Percentiles rank a stretch among this genome's conserved stretches.
Evolutionary conservation across 2,797 vertebrate genomes (phyloP).

Genomic region (Rhynchonycteris naso): DNA sequence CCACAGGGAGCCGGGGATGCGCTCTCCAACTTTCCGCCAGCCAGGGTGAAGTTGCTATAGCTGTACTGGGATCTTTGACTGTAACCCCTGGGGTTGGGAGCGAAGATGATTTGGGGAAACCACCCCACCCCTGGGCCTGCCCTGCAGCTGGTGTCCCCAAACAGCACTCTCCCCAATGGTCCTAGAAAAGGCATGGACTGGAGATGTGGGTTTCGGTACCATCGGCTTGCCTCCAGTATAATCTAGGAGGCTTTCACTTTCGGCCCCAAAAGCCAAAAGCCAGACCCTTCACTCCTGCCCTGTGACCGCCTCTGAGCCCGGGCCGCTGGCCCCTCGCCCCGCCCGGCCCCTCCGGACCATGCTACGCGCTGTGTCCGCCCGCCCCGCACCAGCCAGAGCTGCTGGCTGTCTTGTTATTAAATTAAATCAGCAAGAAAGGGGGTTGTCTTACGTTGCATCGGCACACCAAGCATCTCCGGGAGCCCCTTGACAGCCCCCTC

Average conservation of each 20-base stretch:
- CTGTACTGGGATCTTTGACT: neutral
- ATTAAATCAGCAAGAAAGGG: constrained; percentile 81
- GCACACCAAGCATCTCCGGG: constrained; percentile 97
- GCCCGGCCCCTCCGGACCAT: constrained; percentile 27
- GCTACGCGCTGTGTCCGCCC: constrained; percentile 47
- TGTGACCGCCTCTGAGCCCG: constrained; percentile 55
- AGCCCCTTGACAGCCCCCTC: constrained; percentile 97
- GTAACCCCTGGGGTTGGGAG: neutral
- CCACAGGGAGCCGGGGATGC: constrained; percentile 28
- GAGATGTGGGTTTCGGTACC: neutral
- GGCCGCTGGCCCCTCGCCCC: constrained; percentile 49
- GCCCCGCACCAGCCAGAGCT: constrained; percentile 79
- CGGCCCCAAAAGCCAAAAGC: constrained; percentile 21
- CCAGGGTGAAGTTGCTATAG: constrained; percentile 68
- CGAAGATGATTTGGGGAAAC: neutral
- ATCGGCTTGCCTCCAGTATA: neutral
- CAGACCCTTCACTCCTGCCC: constrained; percentile 59
- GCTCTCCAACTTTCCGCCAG: constrained; percentile 73
- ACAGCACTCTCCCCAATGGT: constrained; percentile 46
- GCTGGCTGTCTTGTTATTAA: constrained; percentile 78
- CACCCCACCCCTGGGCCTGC: constrained; percentile 42
- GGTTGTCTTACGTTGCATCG: constrained; percentile 97
- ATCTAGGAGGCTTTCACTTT: neutral
- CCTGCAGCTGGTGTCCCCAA: constrained; percentile 42
- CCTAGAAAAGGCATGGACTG: constrained; percentile 31